Evolutionary conservation across 2,888 invertebrate genomes (phyloP), one percentile per base, ranked within the genome.

Genomic region (Dendrolimus pini): DNA sequence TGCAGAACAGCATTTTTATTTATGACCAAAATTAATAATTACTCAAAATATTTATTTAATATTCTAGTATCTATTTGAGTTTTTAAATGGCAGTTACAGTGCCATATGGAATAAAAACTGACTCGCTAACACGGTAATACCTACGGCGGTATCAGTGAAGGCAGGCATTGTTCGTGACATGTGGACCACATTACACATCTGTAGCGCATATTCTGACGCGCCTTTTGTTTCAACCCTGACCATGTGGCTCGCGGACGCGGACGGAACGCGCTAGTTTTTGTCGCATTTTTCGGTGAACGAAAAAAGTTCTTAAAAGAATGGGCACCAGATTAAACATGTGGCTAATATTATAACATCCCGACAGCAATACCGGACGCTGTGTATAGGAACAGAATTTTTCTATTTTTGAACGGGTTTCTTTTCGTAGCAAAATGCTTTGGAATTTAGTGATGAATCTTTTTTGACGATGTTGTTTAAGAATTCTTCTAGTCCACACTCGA

Each of bases 191-290:
- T 70, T 70, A 69, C 79, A 87, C 89, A 89, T 89, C 84, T 89
- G 89, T 85, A 85, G 74, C 77, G 78, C 88, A 88, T 84, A 85
- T 89, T 87, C 80, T 77, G 80, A 72, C 77, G 72, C 75, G 81
- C 70, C 83, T 85, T 85, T 85, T 85, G 84, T 83, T 82, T 77
- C 71, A 74, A 66, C 70, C 70, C 72, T 79, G 78, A 80, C 85
- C 87, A 87, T 83, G 82, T 85, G 84, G 74, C 75, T 66, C 66
- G 74, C 78, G 79, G 72, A 71, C 80, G 75, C 78, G 79, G 72
- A 70, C 80, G 75, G 74, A 76, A 76, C 75, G 75, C 65, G 71
- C 75, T 72, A 71, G 72, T 83, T 86, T 87, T 83, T 83, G 77
- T 78, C 71, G 63, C 62, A 65, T 77, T 83, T 85, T 83, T 82